These are phyloP conservation scores for Chydorus sphaericus DNA, from an alignment of 2,888 invertebrate species.

Conservation along the genomic window DNA sequence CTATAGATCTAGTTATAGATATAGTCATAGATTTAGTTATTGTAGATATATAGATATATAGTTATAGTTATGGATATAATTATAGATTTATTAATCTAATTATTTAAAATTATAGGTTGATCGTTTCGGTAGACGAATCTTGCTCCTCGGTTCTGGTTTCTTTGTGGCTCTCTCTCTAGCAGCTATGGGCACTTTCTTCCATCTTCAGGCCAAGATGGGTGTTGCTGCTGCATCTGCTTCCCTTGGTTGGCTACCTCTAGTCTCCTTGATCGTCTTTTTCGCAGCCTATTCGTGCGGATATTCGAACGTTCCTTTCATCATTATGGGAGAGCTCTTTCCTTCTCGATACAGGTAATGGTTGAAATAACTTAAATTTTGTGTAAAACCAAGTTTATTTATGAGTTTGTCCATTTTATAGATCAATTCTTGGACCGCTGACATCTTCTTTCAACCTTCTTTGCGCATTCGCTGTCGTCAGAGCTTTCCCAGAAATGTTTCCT, in stretches of 20 bases:
- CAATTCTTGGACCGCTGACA: slow-evolving; percentile 13
- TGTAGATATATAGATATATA: too few relatives aligned
- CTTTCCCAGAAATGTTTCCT: slow-evolving; percentile 11
- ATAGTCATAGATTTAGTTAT: too few relatives aligned
- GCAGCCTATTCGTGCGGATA: slow-evolving; percentile 14
- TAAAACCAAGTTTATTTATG: too few relatives aligned
- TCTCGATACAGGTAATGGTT: too few relatives aligned
- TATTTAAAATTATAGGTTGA: too few relatives aligned
- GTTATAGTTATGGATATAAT: too few relatives aligned
- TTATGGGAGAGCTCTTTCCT: slow-evolving; percentile 18
- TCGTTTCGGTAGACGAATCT: slow-evolving; percentile 7
- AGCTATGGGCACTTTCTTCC: slow-evolving; percentile 13
- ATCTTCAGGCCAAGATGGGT: slow-evolving; percentile 2
- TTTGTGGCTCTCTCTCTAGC: slow-evolving; percentile 14
- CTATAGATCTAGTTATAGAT: too few relatives aligned
- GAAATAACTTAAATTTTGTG: too few relatives aligned
- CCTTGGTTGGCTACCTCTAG: slow-evolving; percentile 13
- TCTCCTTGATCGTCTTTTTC: slow-evolving; percentile 13
- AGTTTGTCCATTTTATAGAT: too few relatives aligned
- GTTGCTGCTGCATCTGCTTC: background rate
- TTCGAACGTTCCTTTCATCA: slow-evolving; percentile 14
- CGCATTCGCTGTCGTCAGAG: slow-evolving; percentile 13
- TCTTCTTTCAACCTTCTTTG: slow-evolving; percentile 15
- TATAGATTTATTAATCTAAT: too few relatives aligned
- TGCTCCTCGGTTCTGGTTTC: slow-evolving; percentile 15